phyloP scores from a whole-genome alignment of 2,888 invertebrate genomes.

The Pseudococcus longispinus region DNA sequence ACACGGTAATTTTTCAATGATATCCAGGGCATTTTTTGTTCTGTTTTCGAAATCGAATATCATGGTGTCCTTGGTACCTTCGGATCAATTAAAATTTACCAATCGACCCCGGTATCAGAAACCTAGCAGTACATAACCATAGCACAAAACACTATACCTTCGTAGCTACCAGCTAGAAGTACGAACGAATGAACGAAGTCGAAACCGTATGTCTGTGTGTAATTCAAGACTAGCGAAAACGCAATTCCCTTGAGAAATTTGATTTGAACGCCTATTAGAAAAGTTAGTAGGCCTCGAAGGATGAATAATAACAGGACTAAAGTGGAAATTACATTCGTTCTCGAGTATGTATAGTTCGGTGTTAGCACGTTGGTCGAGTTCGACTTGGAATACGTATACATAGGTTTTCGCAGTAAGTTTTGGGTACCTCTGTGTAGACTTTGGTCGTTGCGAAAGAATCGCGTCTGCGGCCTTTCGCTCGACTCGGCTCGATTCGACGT shows the following conservation, averaged over 20 bases:
- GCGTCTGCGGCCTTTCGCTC: not conserved
- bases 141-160: too few relatives aligned
- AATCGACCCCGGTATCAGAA: too few relatives aligned
- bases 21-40: too few relatives aligned
- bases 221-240: constrained; percentile 1
- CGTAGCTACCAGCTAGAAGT: too few relatives aligned
- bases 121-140: too few relatives aligned
- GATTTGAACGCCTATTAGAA: constrained; percentile 39
- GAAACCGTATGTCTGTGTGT: not conserved
- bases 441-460: not conserved
- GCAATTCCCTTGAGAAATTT: constrained; percentile 33
- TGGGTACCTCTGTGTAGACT: too few relatives aligned
- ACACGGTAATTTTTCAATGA: too few relatives aligned
- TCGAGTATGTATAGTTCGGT: not conserved
- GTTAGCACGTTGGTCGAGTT: not conserved
- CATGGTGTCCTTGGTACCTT: too few relatives aligned
- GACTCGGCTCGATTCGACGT: too few relatives aligned
- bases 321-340: constrained; percentile 25
- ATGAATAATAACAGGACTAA: constrained; percentile 35
- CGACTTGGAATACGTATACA: not conserved
- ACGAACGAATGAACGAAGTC: not conserved
- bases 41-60: too few relatives aligned
- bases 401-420: too few relatives aligned
- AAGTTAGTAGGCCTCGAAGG: constrained; percentile 30
- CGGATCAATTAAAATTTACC: too few relatives aligned